Evolutionary conservation across 1,140 invertebrate species (phyloP).

Genomic region (Calephelis virginiensis): DNA sequence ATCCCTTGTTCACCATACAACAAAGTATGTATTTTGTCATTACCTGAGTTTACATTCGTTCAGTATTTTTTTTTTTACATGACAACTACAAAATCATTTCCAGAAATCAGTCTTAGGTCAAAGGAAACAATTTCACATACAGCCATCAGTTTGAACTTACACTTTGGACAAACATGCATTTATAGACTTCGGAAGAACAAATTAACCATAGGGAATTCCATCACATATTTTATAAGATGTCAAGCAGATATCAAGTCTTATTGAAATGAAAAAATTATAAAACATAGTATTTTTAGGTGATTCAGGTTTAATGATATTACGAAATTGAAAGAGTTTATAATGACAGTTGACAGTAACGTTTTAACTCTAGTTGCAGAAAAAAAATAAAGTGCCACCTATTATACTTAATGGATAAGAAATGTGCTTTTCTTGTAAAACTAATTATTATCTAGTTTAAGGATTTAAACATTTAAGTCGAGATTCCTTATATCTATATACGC

Average conservation of each 20-base stretch:
- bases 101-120: constrained; percentile 69
- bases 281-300: neutral
- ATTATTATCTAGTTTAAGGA: no score
- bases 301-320: no score
- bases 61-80: constrained; percentile 28
- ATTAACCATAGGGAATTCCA: constrained; percentile 9
- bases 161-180: constrained; percentile 27
- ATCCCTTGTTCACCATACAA: constrained; percentile 60
- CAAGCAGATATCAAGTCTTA: neutral
- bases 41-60: constrained; percentile 12
- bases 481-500: no score
- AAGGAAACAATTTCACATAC: constrained; percentile 55
- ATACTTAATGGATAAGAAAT: no score
- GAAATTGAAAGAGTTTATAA: no score
- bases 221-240: neutral
- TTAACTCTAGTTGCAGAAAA: no score
- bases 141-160: constrained; percentile 27
- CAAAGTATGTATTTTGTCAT: constrained; percentile 11
- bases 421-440: no score
- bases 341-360: no score
- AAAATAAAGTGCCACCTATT: no score
- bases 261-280: neutral
- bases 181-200: constrained; percentile 6
- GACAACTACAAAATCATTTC: constrained; percentile 26
- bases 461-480: no score